These are phyloP conservation scores for Phyllotreta striolata DNA, from an alignment of 2,888 invertebrate species.

Conservation along the genomic window DNA sequence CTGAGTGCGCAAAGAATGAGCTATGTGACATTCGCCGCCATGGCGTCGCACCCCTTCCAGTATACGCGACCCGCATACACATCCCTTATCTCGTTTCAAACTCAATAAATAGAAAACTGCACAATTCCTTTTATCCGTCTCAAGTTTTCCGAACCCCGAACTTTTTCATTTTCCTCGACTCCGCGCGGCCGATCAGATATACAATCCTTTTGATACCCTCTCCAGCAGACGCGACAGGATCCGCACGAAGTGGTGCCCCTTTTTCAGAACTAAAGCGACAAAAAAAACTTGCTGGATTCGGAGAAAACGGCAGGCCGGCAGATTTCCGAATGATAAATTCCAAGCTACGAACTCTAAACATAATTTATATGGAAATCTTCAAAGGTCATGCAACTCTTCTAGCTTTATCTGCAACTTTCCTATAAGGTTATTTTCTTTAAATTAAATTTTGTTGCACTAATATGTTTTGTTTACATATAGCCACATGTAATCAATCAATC, in stretches of 20 bases:
- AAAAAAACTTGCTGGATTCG: slow-evolving; percentile 23
- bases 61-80: slow-evolving; percentile 61
- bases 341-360: slow-evolving; percentile 10
- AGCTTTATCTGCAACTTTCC: not conserved
- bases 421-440: no score
- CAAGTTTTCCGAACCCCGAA: slow-evolving; percentile 52
- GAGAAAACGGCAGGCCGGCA: slow-evolving; percentile 21
- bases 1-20: slow-evolving; percentile 63
- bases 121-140: slow-evolving; percentile 58
- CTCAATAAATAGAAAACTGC: slow-evolving; percentile 61
- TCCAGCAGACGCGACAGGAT: slow-evolving; percentile 39
- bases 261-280: slow-evolving; percentile 27
- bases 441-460: no score
- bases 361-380: slow-evolving; percentile 25
- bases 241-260: slow-evolving; percentile 34
- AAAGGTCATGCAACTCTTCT: not conserved
- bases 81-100: slow-evolving; percentile 58
- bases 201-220: slow-evolving; percentile 41
- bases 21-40: slow-evolving; percentile 62
- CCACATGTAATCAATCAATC: no score
- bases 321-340: slow-evolving; percentile 23
- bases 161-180: slow-evolving; percentile 58
- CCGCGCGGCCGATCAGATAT: slow-evolving; percentile 53
- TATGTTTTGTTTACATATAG: no score
- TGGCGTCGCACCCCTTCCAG: slow-evolving; percentile 60